Evolutionary conservation across 2,888 invertebrate genomes (phyloP), one percentile per base, ranked within the genome.

Genomic region (Orchesellides sinensis): DNA sequence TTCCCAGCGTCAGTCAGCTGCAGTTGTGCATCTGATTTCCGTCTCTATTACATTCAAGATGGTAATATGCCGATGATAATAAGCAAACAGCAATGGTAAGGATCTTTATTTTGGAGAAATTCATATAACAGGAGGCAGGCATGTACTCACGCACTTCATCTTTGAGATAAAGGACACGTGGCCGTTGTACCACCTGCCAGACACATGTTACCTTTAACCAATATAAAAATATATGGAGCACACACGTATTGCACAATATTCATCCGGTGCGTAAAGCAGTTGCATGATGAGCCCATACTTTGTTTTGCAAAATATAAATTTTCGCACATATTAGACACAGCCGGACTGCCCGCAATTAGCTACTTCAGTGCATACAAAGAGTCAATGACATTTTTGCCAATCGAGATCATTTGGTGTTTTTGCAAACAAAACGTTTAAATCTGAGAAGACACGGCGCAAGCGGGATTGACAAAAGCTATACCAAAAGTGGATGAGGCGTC

Each of bases 111-210:
- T 45, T n/a, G 12, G 25, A 54, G 19, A 78, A 63, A 79, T 35
- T 79, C 69, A 29, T 40, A 68, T 29, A 77, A 47, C 59, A 56
- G 47, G 52, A 69, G 66, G 61, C 32, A 45, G 49, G 25, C 49
- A 73, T 56, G 29, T 47, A 79, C 65, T 54, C 79, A 79, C 65
- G 65, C 79, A 72, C 49, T 56, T 63, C 52, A 74, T 63, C 52
- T 25, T 52, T 74, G 68, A 70, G 85, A 83, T 80, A 85, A 68
- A 83, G 84, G 87, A 86, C 87, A 87, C 87, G 87, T 87, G 87
- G 85, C 87, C 65, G 54, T 49, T 78, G 79, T 82, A 72, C 84
- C 87, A 88, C 87, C 87, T 88, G 87, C 85, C 87, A 81, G 83
- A 86, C 86, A 87, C 86, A 88, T 86, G 85, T 84, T 87, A 81